Base-by-base conservation (phyloP, 2,888 invertebrate species). In the Ellobium chinense region DNA sequence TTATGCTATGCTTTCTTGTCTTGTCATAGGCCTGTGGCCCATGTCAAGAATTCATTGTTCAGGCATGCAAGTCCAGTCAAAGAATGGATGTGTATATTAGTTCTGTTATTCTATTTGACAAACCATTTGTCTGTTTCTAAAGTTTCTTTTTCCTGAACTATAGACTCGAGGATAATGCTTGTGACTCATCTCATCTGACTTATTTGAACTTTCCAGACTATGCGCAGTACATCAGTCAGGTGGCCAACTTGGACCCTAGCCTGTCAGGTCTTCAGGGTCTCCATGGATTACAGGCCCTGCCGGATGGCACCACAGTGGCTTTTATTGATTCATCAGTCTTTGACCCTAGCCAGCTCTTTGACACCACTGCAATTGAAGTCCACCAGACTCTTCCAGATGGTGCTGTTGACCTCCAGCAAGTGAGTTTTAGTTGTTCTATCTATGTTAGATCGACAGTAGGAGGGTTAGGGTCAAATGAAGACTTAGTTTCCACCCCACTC, bases 141-240 rank as follows among this genome's bases (percentile, higher is more conserved):
- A 24, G 14, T 24, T 24, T 62, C 18, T 27, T n/a, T n/a, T n/a
- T n/a, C n/a, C n/a, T n/a, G n/a, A n/a, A n/a, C n/a, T n/a, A n/a
- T n/a, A n/a, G n/a, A n/a, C n/a, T n/a, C n/a, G n/a, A n/a, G n/a
- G n/a, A n/a, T n/a, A n/a, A n/a, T n/a, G n/a, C n/a, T n/a, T n/a
- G n/a, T n/a, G n/a, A n/a, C n/a, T n/a, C n/a, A n/a, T n/a, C n/a
- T n/a, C n/a, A n/a, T n/a, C n/a, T n/a, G n/a, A n/a, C n/a, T n/a
- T n/a, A n/a, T 18, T 46, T 46, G 7, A 46, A 46, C 66, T 65
- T 83, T 85, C 58, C 86, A 88, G 89, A 89, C 73, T 88, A 89
- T 85, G 86, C 89, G n/a, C 88, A 89, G 80, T 89, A 87, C 65
- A 85, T 90, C 58, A 86, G 85, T 1, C 87, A 85, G 37, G 84